Evolutionary conservation across 2,888 invertebrate genomes (phyloP), one percentile per base, ranked within the genome.

Genomic region (Ptychoptera contaminata): DNA sequence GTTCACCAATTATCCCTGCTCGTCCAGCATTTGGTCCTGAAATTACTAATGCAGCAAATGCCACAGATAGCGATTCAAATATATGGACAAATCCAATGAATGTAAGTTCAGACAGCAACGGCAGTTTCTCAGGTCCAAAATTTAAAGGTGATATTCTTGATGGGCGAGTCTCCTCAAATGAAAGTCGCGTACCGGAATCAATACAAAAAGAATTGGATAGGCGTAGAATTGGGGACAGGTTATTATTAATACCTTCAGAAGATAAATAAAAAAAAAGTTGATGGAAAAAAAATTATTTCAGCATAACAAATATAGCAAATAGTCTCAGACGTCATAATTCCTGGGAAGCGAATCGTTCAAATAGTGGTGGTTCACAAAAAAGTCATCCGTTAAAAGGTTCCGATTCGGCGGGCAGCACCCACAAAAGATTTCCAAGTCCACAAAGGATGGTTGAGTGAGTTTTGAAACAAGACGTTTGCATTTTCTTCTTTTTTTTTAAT

Each of bases 1-100:
- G 87, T 50, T 86, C 86, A 1, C 87, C 87, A 2, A 74, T 87
- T 54, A 83, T 86, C 57, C 79, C 82, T 35, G 81, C 82, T 14
- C 70, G 83, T 40, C 76, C 85, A 12, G 74, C 82, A 0, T 76
- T 82, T 56, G 79, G 83, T 0, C 77, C 78, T 1, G 70, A 68
- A 40, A 60, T 58, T 45, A 62, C 63, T 44, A 65, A 67, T 2
- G 46, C 56, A 16, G 51, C 54, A 8, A 56, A 52, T 10, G 55
- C 52, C 36, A 49, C 50, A 31, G 62, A 60, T 2, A 58, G 58
- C 2, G 57, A 58, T 43, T 62, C 73, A 1, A 76, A 78, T 59
- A 76, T 84, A 53, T 85, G 85, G 85, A 82, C 77, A 42, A 83
- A 82, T 63, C 77, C 81, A 0, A 61, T 54, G 45, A 60, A 34